Evolutionary conservation across 2,888 invertebrate genomes (phyloP).

Genomic region (Labia minor): DNA sequence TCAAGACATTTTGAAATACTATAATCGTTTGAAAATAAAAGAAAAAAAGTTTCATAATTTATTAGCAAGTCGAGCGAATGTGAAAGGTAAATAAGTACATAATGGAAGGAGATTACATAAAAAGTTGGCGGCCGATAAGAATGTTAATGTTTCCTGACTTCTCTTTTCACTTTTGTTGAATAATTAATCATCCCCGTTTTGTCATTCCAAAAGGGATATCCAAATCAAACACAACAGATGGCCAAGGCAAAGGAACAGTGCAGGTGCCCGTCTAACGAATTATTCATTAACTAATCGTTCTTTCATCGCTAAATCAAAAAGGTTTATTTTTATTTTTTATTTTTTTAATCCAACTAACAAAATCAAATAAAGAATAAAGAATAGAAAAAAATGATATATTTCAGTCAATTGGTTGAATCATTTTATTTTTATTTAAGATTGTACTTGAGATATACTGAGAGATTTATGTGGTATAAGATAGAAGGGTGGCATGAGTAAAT

Average conservation of each 20-base stretch:
- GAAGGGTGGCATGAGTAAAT: too few relatives aligned
- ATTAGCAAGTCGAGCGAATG: too few relatives aligned
- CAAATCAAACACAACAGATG: constrained; percentile 1
- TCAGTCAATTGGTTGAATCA: too few relatives aligned
- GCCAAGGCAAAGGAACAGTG: not conserved
- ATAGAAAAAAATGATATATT: too few relatives aligned
- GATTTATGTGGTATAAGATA: too few relatives aligned
- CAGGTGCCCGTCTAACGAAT: not conserved
- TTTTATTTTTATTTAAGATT: too few relatives aligned
- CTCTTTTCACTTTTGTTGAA: constrained; percentile 3
- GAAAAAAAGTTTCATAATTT: not conserved
- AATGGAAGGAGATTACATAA: constrained; percentile 13
- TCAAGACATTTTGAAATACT: not conserved
- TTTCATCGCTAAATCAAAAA: constrained; percentile 5
- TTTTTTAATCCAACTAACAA: too few relatives aligned
- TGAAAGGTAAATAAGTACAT: not conserved
- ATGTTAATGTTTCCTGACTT: constrained; percentile 13
- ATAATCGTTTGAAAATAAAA: not conserved
- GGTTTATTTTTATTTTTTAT: too few relatives aligned
- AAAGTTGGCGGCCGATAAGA: constrained; percentile 1
- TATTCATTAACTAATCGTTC: constrained; percentile 7
- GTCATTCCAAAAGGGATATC: not conserved
- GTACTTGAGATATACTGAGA: too few relatives aligned
- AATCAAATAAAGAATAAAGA: too few relatives aligned
- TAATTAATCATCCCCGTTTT: constrained; percentile 6